phyloP scores from a whole-genome alignment of 2,797 vertebrate species.

The Darevskia nairensis region DNA sequence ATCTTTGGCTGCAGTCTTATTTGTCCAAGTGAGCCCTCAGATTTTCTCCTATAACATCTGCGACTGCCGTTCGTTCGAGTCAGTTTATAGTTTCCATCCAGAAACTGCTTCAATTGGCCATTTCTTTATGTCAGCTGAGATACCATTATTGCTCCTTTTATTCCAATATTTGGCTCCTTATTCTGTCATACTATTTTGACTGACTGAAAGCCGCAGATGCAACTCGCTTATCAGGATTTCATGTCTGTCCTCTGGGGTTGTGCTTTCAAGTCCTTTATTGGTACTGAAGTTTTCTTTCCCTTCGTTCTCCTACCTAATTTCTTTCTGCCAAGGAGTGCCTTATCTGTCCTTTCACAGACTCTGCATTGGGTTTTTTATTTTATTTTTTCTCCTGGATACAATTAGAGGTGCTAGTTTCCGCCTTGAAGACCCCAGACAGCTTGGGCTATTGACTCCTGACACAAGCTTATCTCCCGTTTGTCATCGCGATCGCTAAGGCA shows the following conservation, averaged over 20 bases:
- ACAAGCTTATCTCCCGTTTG: constrained; percentile 24
- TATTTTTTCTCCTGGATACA: too few species aligned
- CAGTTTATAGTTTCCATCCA: constrained; percentile 14
- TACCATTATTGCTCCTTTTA: constrained; percentile 26
- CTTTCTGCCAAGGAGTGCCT: constrained; percentile 21
- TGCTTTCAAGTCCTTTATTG: constrained; percentile 6
- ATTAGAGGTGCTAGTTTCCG: neutral
- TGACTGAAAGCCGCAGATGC: constrained; percentile 32
- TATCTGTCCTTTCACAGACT: constrained; percentile 29
- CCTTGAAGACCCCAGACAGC: neutral
- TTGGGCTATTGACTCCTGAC: neutral
- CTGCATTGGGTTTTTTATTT: neutral
- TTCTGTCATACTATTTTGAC: neutral
- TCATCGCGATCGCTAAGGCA: constrained; percentile 4
- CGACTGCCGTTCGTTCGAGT: neutral
- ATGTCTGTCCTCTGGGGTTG: constrained; percentile 14
- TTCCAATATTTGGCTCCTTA: constrained; percentile 27
- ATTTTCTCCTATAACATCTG: neutral
- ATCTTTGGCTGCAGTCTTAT: too few species aligned
- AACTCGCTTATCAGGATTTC: neutral
- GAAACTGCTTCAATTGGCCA: neutral
- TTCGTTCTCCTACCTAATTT: constrained; percentile 17
- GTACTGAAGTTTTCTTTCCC: constrained; percentile 33
- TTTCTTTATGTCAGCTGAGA: constrained; percentile 19
- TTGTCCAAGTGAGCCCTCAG: too few species aligned